Evolutionary conservation across 2,797 vertebrate genomes (phyloP).

Genomic region (Cyclopterus lumpus): DNA sequence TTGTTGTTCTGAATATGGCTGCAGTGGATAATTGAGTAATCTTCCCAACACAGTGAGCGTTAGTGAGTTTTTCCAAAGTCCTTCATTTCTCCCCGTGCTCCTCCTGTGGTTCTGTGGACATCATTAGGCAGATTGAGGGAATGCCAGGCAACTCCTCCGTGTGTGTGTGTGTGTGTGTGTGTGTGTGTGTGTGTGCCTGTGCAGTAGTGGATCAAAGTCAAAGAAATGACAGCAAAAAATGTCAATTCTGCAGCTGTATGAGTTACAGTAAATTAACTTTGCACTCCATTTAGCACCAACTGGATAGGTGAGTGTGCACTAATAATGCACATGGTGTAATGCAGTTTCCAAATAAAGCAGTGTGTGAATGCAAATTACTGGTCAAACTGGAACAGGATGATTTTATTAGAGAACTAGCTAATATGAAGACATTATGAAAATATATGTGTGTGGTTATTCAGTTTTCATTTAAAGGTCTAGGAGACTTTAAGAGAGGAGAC

Average conservation of each 20-base stretch:
- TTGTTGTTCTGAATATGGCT: slow-evolving; percentile 16
- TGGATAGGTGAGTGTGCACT: slow-evolving; percentile 23
- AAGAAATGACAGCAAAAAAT: slow-evolving; percentile 9
- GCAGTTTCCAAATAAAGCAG: slow-evolving; percentile 5
- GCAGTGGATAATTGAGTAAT: slow-evolving; percentile 22
- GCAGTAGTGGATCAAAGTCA: not conserved
- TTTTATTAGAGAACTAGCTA: not conserved
- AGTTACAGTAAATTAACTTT: slow-evolving; percentile 43
- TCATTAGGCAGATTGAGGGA: slow-evolving; percentile 38
- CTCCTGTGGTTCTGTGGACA: slow-evolving; percentile 34
- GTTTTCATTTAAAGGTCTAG: too few relatives aligned
- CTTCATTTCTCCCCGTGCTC: slow-evolving; percentile 22
- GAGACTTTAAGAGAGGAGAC: too few relatives aligned
- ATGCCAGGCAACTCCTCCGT: slow-evolving; percentile 14
- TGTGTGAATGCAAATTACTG: not conserved
- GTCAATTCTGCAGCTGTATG: not conserved
- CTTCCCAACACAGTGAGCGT: slow-evolving; percentile 13
- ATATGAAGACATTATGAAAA: not conserved
- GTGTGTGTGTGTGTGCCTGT: too few relatives aligned
- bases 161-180: too few relatives aligned
- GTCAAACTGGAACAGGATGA: not conserved
- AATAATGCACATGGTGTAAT: slow-evolving; percentile 18
- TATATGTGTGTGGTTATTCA: not conserved
- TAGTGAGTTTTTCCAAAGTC: slow-evolving; percentile 22
- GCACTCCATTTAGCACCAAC: slow-evolving; percentile 48